Evolutionary conservation across 2,888 invertebrate genomes (phyloP).

Genomic region (Onthophagus sagittarius): DNA sequence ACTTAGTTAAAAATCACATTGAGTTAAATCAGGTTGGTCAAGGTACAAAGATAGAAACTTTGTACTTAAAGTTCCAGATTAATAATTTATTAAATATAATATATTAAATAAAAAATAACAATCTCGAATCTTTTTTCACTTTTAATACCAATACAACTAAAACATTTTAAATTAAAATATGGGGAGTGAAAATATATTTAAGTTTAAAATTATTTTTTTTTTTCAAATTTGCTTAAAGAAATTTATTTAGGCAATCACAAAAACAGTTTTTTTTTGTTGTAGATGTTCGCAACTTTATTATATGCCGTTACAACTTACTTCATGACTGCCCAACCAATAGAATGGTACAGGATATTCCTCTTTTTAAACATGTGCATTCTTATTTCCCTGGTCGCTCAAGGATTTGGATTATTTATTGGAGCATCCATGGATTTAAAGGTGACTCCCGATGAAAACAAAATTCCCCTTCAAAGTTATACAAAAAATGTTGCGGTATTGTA

Average conservation of each 20-base stretch:
- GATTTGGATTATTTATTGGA: slow-evolving; percentile 81
- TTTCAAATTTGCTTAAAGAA: no score
- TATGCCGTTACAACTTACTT: slow-evolving; percentile 79
- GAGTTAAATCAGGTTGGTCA: no score
- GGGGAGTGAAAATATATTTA: no score
- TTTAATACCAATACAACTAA: no score
- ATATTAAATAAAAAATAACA: no score
- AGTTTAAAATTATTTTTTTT: no score
- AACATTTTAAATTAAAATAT: no score
- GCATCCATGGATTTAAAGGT: slow-evolving; percentile 77
- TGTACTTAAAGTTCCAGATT: no score
- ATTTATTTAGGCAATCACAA: neutral
- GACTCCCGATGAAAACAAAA: slow-evolving; percentile 28
- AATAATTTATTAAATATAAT: no score
- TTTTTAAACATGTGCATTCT: slow-evolving; percentile 71
- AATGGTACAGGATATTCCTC: slow-evolving; percentile 64
- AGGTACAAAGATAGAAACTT: no score
- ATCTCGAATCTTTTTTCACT: no score
- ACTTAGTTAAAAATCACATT: no score
- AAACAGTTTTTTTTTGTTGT: slow-evolving; percentile 34
- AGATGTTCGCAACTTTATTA: slow-evolving; percentile 60
- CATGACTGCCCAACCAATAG: slow-evolving; percentile 83
- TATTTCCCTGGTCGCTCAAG: slow-evolving; percentile 81
- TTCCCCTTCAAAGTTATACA: neutral
- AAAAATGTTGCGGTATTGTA: neutral